These are phyloP conservation scores for Agonopterix alstromeriana DNA, from an alignment of 2,888 invertebrate genomes.

Conservation along the genomic window DNA sequence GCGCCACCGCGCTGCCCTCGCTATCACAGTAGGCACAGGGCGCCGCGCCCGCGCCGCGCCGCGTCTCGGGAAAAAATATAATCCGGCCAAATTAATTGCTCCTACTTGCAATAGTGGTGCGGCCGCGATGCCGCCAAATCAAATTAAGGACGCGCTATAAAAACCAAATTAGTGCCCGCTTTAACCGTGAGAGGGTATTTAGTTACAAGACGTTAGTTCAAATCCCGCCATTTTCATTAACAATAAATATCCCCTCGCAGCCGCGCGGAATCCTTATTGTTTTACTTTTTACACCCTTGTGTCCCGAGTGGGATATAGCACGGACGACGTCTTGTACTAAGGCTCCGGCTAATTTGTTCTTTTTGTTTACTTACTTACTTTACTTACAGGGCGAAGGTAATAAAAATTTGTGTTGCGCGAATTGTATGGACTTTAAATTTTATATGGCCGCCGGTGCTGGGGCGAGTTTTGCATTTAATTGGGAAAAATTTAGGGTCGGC, in stretches of 20 bases:
- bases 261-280: conserved; percentile 74
- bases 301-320: conserved; percentile 58
- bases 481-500: conserved; percentile 71
- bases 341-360: conserved; percentile 67
- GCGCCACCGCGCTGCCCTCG: conserved; percentile 21
- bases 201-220: conserved; percentile 78
- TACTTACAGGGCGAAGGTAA: conserved; percentile 62
- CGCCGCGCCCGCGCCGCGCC: conserved; percentile 22
- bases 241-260: conserved; percentile 76
- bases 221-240: conserved; percentile 77
- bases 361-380: conserved; percentile 69
- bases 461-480: conserved; percentile 74
- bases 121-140: conserved; percentile 76
- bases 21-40: conserved; percentile 20
- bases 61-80: conserved; percentile 74
- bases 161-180: conserved; percentile 78
- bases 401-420: conserved; percentile 76
- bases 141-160: conserved; percentile 77
- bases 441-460: conserved; percentile 64
- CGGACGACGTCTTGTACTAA: conserved; percentile 58
- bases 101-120: conserved; percentile 70
- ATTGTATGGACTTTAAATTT: conserved; percentile 75
- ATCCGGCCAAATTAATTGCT: conserved; percentile 76
- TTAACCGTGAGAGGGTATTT: conserved; percentile 76
- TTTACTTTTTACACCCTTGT: conserved; percentile 77